phyloP scores from a whole-genome alignment of 2,888 invertebrate species.

The Drosophila testacea region DNA sequence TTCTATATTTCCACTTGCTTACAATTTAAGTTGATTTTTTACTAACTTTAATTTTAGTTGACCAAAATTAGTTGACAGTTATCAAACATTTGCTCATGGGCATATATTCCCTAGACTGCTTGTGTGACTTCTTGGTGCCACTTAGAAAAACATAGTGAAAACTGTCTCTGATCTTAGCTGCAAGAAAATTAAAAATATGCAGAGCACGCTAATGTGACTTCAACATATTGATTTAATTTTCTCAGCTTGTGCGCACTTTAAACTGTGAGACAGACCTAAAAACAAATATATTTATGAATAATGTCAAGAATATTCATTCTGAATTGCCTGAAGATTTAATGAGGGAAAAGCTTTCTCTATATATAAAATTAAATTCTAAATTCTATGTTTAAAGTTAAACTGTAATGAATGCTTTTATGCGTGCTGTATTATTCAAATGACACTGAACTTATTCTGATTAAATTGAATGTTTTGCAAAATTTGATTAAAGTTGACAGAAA shows the following conservation, averaged over 20 bases:
- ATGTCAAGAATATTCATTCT: neutral
- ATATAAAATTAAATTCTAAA: neutral
- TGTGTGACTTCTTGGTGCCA: no score
- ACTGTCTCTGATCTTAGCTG: no score
- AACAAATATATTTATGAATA: constrained; percentile 2
- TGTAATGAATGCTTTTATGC: neutral
- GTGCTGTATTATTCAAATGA: constrained; percentile 4
- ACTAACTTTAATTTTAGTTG: neutral
- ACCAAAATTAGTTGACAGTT: no score
- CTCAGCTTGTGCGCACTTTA: neutral
- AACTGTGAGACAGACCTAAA: neutral
- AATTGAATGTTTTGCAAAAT: constrained; percentile 8
- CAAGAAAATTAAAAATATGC: no score
- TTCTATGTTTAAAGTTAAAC: neutral
- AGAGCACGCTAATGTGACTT: neutral
- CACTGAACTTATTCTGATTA: neutral
- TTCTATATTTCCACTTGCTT: no score
- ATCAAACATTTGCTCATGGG: no score
- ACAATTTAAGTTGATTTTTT: neutral
- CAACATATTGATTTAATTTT: neutral
- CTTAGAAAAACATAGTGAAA: no score
- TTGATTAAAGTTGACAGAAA: constrained; percentile 18
- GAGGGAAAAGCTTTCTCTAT: neutral
- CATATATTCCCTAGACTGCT: no score
- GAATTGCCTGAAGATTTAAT: neutral